Percentiles rank a stretch among this genome's conserved stretches.
Evolutionary conservation across 2,113 vertebrate genomes (phyloP).

Genomic region (Forbesichthys papilliferus): DNA sequence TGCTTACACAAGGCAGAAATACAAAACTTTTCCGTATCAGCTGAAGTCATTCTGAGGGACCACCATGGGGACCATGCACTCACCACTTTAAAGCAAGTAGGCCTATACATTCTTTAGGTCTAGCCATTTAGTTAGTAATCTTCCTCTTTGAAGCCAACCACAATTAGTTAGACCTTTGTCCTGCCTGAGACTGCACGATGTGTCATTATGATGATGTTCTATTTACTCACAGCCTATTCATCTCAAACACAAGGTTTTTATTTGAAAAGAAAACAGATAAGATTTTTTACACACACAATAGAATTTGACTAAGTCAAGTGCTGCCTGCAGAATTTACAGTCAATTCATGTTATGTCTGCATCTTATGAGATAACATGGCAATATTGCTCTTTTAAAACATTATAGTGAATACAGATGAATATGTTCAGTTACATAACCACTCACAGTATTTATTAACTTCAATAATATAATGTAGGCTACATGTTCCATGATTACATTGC

Average conservation of each 20-base stretch:
- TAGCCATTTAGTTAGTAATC: slow-evolving; percentile 28
- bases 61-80: too few species aligned
- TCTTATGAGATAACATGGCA: slow-evolving; percentile 50
- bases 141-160: slow-evolving; percentile 37
- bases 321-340: slow-evolving; percentile 76
- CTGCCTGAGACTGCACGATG: too few species aligned
- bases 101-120: too few species aligned
- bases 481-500: slow-evolving; percentile 44
- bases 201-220: background rate
- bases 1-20: background rate
- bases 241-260: slow-evolving; percentile 63
- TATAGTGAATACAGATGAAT: slow-evolving; percentile 60
- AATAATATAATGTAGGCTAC: slow-evolving; percentile 55
- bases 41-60: too few species aligned
- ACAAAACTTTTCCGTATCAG: slow-evolving; percentile 36
- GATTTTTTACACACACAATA: slow-evolving; percentile 54
- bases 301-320: slow-evolving; percentile 62
- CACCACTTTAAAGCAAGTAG: too few species aligned
- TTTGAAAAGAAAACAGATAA: slow-evolving; percentile 60
- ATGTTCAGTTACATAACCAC: slow-evolving; percentile 64
- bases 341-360: slow-evolving; percentile 39
- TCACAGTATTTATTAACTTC: slow-evolving; percentile 75
- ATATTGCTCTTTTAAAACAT: slow-evolving; percentile 51
- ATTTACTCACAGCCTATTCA: background rate
- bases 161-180: slow-evolving; percentile 28